Percentiles rank a stretch among this genome's conserved stretches.
Conservation (phyloP, 2,113 vertebrate species). For the Podarcis cretensis region DNA sequence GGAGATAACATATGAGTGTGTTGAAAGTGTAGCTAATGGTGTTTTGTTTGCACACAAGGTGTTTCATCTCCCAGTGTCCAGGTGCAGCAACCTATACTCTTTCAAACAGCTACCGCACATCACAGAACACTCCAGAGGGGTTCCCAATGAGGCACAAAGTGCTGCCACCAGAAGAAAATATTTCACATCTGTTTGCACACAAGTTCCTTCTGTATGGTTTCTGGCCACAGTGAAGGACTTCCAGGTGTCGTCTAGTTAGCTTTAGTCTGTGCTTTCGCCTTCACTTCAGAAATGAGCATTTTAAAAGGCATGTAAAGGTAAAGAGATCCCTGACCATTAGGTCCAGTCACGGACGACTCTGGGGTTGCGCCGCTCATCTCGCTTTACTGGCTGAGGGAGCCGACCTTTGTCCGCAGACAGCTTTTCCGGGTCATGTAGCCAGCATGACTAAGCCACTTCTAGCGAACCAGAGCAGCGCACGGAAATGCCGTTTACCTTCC, state of each 20-base stretch:
- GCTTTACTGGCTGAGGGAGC: too few relatives aligned
- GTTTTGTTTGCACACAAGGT: not conserved
- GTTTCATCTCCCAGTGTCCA: not conserved
- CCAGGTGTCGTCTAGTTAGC: not conserved
- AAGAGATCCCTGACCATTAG: too few relatives aligned
- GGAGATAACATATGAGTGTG: not conserved
- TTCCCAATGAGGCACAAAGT: not conserved
- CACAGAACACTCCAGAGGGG: not conserved
- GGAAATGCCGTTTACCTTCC: too few relatives aligned
- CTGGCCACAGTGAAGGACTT: too few relatives aligned
- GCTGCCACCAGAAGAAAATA: not conserved
- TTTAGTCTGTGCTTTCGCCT: not conserved
- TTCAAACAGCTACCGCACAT: not conserved
- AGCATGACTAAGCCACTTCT: too few relatives aligned
- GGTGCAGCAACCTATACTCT: not conserved
- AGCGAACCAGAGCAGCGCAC: too few relatives aligned
- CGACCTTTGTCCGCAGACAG: too few relatives aligned
- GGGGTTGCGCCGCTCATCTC: too few relatives aligned
- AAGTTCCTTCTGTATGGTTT: not conserved
- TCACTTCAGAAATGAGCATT: not conserved
- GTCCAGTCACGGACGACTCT: too few relatives aligned
- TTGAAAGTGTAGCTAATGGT: not conserved
- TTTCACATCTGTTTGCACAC: not conserved
- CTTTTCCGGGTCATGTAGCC: too few relatives aligned
- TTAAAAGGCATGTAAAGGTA: not conserved